A percentile compares a stretch with the other conserved stretches of the same genome.
Evolutionary conservation across 2,888 invertebrate species (phyloP).

Genomic region (Prosopocoilus inquinatus): DNA sequence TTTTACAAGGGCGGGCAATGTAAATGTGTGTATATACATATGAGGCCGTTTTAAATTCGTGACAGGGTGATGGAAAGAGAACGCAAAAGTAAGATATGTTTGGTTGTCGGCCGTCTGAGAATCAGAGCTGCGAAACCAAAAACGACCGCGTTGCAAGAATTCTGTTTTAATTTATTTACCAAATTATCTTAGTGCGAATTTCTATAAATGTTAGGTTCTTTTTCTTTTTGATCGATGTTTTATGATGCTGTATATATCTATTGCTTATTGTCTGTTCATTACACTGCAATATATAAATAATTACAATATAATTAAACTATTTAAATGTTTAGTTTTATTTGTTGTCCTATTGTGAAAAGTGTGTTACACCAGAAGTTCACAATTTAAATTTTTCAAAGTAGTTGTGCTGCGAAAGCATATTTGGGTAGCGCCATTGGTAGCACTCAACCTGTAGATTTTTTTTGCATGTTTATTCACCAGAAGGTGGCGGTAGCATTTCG

Average conservation of each 20-base stretch:
- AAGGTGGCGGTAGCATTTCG: too few species aligned
- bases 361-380: not conserved
- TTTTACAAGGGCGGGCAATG: not conserved
- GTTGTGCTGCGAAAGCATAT: too few species aligned
- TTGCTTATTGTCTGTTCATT: constrained; percentile 40
- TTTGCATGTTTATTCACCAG: not conserved
- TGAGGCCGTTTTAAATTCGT: too few species aligned
- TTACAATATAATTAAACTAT: constrained; percentile 34
- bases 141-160: too few species aligned
- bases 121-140: too few species aligned
- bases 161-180: too few species aligned
- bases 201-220: constrained; percentile 10
- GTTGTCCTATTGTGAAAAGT: not conserved
- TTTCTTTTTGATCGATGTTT: constrained; percentile 36
- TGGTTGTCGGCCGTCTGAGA: too few species aligned
- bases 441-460: not conserved
- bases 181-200: constrained; percentile 24
- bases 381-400: not conserved
- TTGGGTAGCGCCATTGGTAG: not conserved
- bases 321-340: constrained; percentile 17
- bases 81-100: too few species aligned
- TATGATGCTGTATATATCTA: constrained; percentile 39
- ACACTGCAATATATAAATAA: constrained; percentile 37
- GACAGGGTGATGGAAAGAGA: too few species aligned
- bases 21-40: too few species aligned